Evolutionary conservation across 2,797 vertebrate species (phyloP).

Genomic region (Epinephelus malabaricus): DNA sequence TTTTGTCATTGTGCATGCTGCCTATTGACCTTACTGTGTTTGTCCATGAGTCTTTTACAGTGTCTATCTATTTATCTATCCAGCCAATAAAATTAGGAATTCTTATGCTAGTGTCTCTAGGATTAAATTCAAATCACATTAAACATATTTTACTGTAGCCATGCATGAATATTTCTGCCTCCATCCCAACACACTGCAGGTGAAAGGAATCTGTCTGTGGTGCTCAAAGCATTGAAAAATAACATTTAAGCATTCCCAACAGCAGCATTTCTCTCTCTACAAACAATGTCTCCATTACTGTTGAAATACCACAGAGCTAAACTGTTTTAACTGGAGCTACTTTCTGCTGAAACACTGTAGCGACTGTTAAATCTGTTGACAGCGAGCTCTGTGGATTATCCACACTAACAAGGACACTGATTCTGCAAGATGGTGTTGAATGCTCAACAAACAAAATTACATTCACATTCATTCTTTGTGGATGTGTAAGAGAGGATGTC

Average conservation of each 20-base stretch:
- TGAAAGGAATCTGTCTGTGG: background rate
- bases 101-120: background rate
- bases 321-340: background rate
- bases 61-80: background rate
- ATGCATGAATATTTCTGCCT: no score
- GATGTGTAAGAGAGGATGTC: background rate
- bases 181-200: background rate
- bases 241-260: background rate
- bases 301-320: background rate
- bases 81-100: background rate
- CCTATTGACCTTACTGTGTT: conserved; percentile 10
- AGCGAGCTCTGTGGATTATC: conserved; percentile 17
- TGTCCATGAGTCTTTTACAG: conserved; percentile 15
- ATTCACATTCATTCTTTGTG: background rate
- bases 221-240: background rate
- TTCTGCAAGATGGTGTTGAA: conserved; percentile 6
- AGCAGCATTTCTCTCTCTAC: background rate
- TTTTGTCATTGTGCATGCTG: conserved; percentile 16
- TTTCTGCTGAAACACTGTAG: conserved; percentile 10
- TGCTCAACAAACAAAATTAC: conserved; percentile 1
- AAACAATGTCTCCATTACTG: background rate
- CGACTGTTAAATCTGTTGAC: conserved; percentile 9
- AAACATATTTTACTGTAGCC: no score
- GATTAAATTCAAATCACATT: no score
- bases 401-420: conserved; percentile 16